Conservation (phyloP, 1,140 invertebrate species). For the Doryteuthis pealeii region DNA sequence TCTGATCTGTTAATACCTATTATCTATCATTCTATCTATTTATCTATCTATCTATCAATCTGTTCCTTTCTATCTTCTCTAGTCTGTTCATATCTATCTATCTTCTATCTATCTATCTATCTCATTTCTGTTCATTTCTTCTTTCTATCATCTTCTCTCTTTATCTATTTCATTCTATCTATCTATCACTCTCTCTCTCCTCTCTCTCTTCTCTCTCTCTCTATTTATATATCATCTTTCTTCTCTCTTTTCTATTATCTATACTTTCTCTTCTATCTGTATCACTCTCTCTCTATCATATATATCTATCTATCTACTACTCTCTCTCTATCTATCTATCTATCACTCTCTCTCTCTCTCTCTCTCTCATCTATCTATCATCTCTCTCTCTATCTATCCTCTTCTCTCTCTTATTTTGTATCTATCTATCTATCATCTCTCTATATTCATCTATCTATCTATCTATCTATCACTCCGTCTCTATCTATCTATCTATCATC, state of each 20-base stretch:
- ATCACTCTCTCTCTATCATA: not conserved
- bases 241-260: not conserved
- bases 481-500: not conserved
- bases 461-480: too few relatives aligned
- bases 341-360: too few relatives aligned
- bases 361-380: too few relatives aligned
- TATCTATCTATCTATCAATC: too few relatives aligned
- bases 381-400: too few relatives aligned
- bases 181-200: not conserved
- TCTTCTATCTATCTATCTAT: not conserved
- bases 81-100: too few relatives aligned
- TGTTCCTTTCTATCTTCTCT: too few relatives aligned
- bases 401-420: too few relatives aligned
- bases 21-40: too few relatives aligned
- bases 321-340: not conserved
- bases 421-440: conserved; percentile 2
- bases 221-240: not conserved
- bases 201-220: not conserved
- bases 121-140: not conserved
- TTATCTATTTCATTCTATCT: not conserved
- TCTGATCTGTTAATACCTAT: too few relatives aligned
- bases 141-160: not conserved
- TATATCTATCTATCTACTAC: not conserved
- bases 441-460: too few relatives aligned
- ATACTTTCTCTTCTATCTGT: not conserved